Evolutionary conservation across 2,797 vertebrate species (phyloP), one percentile per base, ranked within the genome.

Genomic region (Amphiprion clarkii): DNA sequence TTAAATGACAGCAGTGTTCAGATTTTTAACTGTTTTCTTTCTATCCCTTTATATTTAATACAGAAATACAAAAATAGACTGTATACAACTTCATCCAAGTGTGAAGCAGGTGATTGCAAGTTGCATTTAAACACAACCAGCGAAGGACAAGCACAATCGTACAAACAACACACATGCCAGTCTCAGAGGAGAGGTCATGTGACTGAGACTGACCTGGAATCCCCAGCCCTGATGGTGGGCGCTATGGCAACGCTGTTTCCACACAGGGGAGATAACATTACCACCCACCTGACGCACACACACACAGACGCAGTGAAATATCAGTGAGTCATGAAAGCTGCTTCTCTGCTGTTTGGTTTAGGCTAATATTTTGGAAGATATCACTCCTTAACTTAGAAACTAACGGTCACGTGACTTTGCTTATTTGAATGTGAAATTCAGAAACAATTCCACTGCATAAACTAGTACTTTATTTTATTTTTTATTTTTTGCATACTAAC

Each of bases 201-300:
- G 86, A 87, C 80, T 40, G 55, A 63, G 67, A 61, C 39, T 51
- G 56, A 81, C 76, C 80, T 79, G 84, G 42, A 81, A 79, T 79
- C 74, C 73, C 81, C 78, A 84, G 69, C 46, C 48, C 23, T 68
- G 59, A 68, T 21, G 6, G 17, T 80, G 19, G 75, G 53, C 1
- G 27, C 90, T 51, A 86, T 90, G 83, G 85, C 67, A 87, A 89
- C 81, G 0, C 54, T 67, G 81, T 87, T 86, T 81, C 86, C 83
- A 85, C 85, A 54, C 77, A 36, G 60, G 78, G 71, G 82, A 84
- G 89, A 83, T 82, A 68, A 76, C 58, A 21, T 89, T 87, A 78
- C 81, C 74, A 56, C 61, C 70, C 54, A 82, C 76, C 79, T 83
- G 53, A 65, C 65, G 14, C 31, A 55, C n/a, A 67, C 67, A 66